Conservation (phyloP, 2,888 invertebrate genomes). For the Lochmaea crataegi region DNA sequence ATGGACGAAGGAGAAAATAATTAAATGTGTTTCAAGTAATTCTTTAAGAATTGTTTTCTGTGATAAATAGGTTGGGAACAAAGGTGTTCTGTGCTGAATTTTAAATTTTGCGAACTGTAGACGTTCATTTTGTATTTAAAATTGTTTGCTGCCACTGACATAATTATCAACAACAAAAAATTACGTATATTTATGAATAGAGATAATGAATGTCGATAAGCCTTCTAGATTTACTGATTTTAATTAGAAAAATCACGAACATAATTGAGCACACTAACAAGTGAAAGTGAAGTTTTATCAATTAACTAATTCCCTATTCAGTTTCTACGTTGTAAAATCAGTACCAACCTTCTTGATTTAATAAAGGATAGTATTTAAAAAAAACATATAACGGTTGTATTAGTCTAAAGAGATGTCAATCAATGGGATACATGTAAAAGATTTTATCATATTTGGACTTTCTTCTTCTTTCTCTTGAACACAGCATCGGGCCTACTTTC, state of each 20-base stretch:
- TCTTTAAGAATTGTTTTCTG: too few species aligned
- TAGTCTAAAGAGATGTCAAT: slow-evolving; percentile 15
- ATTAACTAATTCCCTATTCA: slow-evolving; percentile 26
- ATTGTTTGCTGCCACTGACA: neutral
- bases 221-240: neutral
- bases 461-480: slow-evolving; percentile 7
- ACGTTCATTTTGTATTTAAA: too few species aligned
- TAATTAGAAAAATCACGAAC: slow-evolving; percentile 10
- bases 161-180: neutral
- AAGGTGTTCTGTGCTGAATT: too few species aligned
- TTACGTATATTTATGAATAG: neutral
- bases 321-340: slow-evolving; percentile 20
- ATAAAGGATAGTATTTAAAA: slow-evolving; percentile 5
- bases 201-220: neutral
- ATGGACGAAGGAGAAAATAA: too few species aligned
- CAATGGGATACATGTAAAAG: slow-evolving; percentile 5
- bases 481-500: neutral
- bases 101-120: too few species aligned
- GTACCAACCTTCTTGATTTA: slow-evolving; percentile 15
- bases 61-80: too few species aligned
- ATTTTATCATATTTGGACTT: slow-evolving; percentile 17
- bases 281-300: slow-evolving; percentile 24
- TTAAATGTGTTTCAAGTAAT: too few species aligned
- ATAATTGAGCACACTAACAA: neutral
- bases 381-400: slow-evolving; percentile 10